A percentile compares a stretch with the other conserved stretches of the same genome.
These are phyloP conservation scores for Campoletis sonorensis DNA, from an alignment of 1,140 invertebrate species.

Conservation along the genomic window DNA sequence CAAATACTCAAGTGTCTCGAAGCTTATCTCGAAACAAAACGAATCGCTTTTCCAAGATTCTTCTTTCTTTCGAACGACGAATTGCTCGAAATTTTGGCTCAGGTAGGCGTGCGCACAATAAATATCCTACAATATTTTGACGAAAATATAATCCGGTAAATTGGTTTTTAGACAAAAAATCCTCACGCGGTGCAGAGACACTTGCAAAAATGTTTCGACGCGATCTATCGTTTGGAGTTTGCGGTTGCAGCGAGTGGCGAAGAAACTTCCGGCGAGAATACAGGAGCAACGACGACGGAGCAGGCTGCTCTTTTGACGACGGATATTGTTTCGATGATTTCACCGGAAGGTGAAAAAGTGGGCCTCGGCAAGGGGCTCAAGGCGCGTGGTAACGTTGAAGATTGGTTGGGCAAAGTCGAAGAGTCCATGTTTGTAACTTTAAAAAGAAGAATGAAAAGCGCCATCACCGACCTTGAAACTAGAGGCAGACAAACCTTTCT, in stretches of 20 bases:
- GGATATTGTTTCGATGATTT: slow-evolving; percentile 91
- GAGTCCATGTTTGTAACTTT: slow-evolving; percentile 88
- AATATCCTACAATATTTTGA: too few species aligned
- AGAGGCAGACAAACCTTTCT: slow-evolving; percentile 81
- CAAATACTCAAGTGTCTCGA: slow-evolving; percentile 89
- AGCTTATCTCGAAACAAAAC: slow-evolving; percentile 90
- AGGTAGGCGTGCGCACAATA: too few species aligned
- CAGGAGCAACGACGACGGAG: too few species aligned
- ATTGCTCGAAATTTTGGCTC: slow-evolving; percentile 92
- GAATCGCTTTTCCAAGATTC: slow-evolving; percentile 93
- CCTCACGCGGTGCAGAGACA: slow-evolving; percentile 92
- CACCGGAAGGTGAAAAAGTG: slow-evolving; percentile 89
- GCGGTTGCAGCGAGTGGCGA: slow-evolving; percentile 61
- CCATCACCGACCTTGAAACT: slow-evolving; percentile 81
- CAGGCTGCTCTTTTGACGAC: too few species aligned
- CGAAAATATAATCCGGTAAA: too few species aligned
- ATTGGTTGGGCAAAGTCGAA: slow-evolving; percentile 93
- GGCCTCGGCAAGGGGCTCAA: slow-evolving; percentile 88
- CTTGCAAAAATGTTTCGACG: slow-evolving; percentile 93
- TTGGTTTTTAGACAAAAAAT: slow-evolving; percentile 82
- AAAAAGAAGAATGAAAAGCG: slow-evolving; percentile 84
- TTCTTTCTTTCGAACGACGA: slow-evolving; percentile 98
- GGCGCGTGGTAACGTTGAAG: slow-evolving; percentile 91
- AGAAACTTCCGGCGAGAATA: slow-evolving; percentile 55
- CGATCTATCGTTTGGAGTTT: slow-evolving; percentile 88